Percentiles rank a stretch among this genome's conserved stretches.
These are phyloP conservation scores for Malurus elegans DNA, from an alignment of 2,113 vertebrate genomes.

Conservation along the genomic window DNA sequence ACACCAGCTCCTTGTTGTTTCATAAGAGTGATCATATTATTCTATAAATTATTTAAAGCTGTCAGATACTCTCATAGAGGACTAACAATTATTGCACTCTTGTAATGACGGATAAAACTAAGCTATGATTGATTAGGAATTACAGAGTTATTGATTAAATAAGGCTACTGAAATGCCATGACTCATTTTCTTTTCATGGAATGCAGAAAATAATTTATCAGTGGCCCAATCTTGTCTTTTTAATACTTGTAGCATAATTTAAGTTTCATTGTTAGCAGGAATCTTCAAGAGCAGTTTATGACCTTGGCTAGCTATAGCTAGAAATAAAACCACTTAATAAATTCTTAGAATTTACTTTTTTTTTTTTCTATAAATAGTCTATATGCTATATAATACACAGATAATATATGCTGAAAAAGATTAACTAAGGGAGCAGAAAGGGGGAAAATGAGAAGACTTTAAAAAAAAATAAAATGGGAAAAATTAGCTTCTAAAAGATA, in stretches of 20 bases:
- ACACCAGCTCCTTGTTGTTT: neutral
- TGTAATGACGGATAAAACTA: neutral
- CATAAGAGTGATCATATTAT: neutral
- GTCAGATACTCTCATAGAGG: neutral
- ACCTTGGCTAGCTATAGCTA: neutral
- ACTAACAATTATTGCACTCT: neutral
- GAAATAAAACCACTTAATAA: slow-evolving; percentile 7
- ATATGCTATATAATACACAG: neutral
- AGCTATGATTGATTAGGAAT: neutral
- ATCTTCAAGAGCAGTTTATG: slow-evolving; percentile 19
- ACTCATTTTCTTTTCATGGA: slow-evolving; percentile 13
- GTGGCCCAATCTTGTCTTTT: neutral
- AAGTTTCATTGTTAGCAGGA: neutral
- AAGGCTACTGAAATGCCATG: neutral
- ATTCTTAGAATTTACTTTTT: neutral
- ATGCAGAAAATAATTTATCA: slow-evolving; percentile 34
- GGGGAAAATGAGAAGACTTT: neutral
- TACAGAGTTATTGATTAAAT: slow-evolving; percentile 19
- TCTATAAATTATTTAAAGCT: neutral
- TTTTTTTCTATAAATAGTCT: neutral
- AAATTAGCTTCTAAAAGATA: neutral
- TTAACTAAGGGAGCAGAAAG: neutral
- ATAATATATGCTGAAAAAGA: neutral
- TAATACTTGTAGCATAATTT: neutral
- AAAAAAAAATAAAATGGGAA: neutral